Evolutionary conservation across 35 echinoderm and acorn worm species (phyloP), one percentile per base, ranked within the genome.

Genomic region (Patiria miniata): DNA sequence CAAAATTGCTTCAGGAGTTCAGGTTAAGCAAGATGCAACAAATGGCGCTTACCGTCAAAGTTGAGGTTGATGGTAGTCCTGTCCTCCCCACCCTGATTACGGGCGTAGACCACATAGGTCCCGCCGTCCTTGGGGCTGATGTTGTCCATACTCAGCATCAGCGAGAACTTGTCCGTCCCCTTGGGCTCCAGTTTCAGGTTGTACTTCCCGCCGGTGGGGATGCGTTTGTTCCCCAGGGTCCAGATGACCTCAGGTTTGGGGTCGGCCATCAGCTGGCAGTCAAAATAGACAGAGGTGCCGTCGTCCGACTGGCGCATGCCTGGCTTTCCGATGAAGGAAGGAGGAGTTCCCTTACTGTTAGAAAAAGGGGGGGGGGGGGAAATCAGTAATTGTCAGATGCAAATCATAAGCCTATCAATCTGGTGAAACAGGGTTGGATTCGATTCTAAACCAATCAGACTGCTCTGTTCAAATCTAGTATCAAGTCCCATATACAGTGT

Each of bases 11-110:
- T n/a, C n/a, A n/a, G n/a, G n/a, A n/a, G n/a, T n/a, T n/a, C n/a
- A n/a, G n/a, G n/a, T n/a, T n/a, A n/a, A n/a, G n/a, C n/a, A n/a
- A n/a, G n/a, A 12, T 47, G 42, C 12, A 47, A 12, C 4, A 6
- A 47, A 4, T 12, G 42, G 42, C 42, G 85, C 89, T 94, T 87
- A 98, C 96, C 89, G 52, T 98, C 93, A 94, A 98, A 98, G 89
- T 98, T 98, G 53, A 98, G 89, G 37, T 98, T 98, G 86, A 98
- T 94, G 33, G 77, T 98, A 37, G 92, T 78, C 37, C 88, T 86
- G 37, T 83, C 81, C 28, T 94, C 92, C 8, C 84, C 89, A 0
- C 52, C 92, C 44, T 69, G 28, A 37, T 94, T 98, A 21, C 83
- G 42, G 5, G 88, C 96, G 19, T 86, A 79, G 52, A 94, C 79